Base-by-base conservation (phyloP, 2,797 vertebrate species). In the Pteronotus mesoamericanus region DNA sequence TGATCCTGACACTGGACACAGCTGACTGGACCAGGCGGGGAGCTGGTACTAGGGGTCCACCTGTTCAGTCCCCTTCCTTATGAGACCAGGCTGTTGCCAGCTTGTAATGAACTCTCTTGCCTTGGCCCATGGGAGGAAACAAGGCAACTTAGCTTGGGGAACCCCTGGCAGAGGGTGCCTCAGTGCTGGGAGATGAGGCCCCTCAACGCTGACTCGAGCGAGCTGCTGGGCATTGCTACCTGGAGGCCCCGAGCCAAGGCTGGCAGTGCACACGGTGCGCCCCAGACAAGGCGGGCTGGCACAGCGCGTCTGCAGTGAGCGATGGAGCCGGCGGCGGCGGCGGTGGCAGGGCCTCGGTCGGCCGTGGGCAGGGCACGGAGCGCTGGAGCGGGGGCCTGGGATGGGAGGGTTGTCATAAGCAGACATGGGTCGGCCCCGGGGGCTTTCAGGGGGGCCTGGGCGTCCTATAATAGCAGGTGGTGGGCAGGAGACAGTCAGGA, bases 211-310 rank as follows among this genome's bases (percentile, higher is more conserved):
- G 32, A 53, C 22, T 39, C 9, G 46, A 34, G 46, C 7, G 22
- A 42, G 68, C 18, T 1, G 51, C 44, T 57, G 0, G 0, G 79
- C 10, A 14, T 2, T 34, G 32, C 37, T 46, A 26, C 48, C 34
- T 10, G 2, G 16, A 90, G 46, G 34, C 21, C 71, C 61, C 0
- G 26, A 82, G 55, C 32, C 42, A 32, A 4, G 0, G 19, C 69
- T 55, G 5, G 12, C 44, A 1, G 8, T 1, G 15, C 18, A 10
- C 5, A 6, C 2, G 29, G 22, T 29, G 14, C 2, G 34, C 87
- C 53, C 55, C 4, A 0, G 37, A 4, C 9, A 34, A 15, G 53
- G 59, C 15, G 39, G 44, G 14, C 0, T 2, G 10, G 83, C 71
- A 44, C 26, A 24, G 86, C 6, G 4, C 0, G 22, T 88, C 61